These are phyloP conservation scores for Hemichromis elongatus DNA, from an alignment of 2,113 vertebrate species.

Conservation along the genomic window DNA sequence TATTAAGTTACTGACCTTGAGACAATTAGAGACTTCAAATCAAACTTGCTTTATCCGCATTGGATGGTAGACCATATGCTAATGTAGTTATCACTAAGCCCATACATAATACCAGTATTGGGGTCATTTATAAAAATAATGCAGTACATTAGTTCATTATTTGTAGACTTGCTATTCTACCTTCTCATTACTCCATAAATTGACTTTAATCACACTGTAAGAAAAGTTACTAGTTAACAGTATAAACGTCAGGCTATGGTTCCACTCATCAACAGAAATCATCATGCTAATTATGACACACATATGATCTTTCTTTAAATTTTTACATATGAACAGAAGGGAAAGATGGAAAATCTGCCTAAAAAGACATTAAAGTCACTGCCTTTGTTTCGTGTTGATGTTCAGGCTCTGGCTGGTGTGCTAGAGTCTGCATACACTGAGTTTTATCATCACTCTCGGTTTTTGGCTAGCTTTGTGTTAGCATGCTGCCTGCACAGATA, in stretches of 20 bases:
- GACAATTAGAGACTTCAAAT: not conserved
- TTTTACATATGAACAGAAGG: not conserved
- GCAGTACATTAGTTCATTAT: not conserved
- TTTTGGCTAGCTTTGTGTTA: not conserved
- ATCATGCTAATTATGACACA: too few species aligned
- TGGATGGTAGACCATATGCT: not conserved
- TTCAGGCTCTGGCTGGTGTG: not conserved
- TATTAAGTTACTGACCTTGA: conserved; percentile 43
- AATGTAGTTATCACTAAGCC: not conserved
- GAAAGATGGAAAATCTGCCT: not conserved
- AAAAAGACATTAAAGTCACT: not conserved
- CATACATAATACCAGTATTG: not conserved
- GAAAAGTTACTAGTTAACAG: not conserved
- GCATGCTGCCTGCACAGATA: not conserved
- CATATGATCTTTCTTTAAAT: not conserved
- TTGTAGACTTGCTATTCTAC: not conserved
- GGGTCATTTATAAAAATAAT: not conserved
- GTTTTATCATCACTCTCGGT: not conserved
- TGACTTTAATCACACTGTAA: not conserved
- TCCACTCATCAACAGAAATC: not conserved
- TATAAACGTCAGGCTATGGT: not conserved
- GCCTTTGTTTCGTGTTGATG: not conserved
- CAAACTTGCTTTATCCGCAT: not conserved
- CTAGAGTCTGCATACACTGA: not conserved
- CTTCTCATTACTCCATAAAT: not conserved